Conservation (phyloP, 23 tunicate genomes). For the Aplidium turbinatum region DNA sequence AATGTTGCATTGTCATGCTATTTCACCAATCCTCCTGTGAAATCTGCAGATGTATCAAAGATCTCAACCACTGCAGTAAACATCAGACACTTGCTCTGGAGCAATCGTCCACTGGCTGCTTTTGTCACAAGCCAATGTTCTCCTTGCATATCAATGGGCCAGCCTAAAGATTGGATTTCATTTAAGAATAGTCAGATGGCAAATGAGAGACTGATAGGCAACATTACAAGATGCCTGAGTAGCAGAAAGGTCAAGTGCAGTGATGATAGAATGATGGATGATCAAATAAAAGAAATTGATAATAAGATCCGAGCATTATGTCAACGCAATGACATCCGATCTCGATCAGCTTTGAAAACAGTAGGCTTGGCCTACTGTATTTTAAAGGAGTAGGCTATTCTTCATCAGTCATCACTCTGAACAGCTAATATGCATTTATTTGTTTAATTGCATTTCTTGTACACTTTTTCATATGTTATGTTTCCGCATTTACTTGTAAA, state of each 20-base stretch:
- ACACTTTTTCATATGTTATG: too few species aligned
- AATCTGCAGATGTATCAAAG: conserved; percentile 4
- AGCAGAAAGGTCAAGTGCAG: conserved; percentile 5
- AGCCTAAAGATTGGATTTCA: conserved; percentile 11
- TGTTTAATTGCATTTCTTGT: too few species aligned
- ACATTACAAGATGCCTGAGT: conserved; percentile 5
- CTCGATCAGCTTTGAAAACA: too few species aligned
- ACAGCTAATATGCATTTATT: too few species aligned
- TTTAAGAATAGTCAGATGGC: conserved; percentile 12
- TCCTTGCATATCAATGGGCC: not conserved
- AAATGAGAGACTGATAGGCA: conserved; percentile 21
- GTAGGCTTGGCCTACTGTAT: too few species aligned
- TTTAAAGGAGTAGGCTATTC: too few species aligned
- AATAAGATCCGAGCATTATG: too few species aligned
- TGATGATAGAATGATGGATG: too few species aligned
- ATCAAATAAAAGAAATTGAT: too few species aligned
- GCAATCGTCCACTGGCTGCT: conserved; percentile 13
- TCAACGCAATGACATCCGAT: too few species aligned
- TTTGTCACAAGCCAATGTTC: conserved; percentile 13
- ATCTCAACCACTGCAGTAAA: not conserved
- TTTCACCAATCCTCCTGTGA: conserved; percentile 2
- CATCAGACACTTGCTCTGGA: not conserved
- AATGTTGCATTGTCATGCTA: conserved; percentile 13
- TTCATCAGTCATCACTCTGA: too few species aligned
- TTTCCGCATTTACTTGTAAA: too few species aligned